Evolutionary conservation across 2,113 vertebrate species (phyloP).

Genomic region (Dunckerocampus dactyliophorus): DNA sequence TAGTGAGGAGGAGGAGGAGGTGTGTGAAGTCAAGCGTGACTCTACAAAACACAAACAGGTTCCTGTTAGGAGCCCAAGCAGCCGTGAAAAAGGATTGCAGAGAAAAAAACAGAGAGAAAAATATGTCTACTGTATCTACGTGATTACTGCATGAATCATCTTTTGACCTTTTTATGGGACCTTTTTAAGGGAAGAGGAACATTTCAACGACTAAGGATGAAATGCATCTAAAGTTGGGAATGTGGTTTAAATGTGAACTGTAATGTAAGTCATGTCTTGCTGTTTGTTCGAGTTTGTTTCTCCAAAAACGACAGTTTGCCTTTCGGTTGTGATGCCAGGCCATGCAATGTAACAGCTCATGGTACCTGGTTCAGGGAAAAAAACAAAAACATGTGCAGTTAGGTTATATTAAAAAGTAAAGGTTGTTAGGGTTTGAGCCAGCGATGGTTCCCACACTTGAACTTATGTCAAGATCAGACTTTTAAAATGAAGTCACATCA

Average conservation of each 20-base stretch:
- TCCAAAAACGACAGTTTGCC: too few species aligned
- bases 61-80: constrained; percentile 46
- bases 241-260: background rate
- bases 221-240: background rate
- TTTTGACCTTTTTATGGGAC: constrained; percentile 35
- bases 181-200: background rate
- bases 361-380: too few species aligned
- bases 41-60: constrained; percentile 60
- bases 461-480: too few species aligned
- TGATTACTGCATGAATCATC: constrained; percentile 30
- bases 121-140: constrained; percentile 1
- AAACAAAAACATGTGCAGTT: too few species aligned
- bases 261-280: too few species aligned
- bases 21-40: constrained; percentile 56
- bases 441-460: too few species aligned
- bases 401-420: too few species aligned
- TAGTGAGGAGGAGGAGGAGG: constrained; percentile 45
- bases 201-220: background rate
- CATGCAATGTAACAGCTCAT: too few species aligned
- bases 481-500: too few species aligned
- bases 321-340: background rate
- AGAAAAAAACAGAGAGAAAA: constrained; percentile 10
- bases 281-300: background rate
- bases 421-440: too few species aligned
- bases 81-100: constrained; percentile 33